Evolutionary conservation across 2,113 vertebrate species (phyloP).

Genomic region (Lepus americanus): DNA sequence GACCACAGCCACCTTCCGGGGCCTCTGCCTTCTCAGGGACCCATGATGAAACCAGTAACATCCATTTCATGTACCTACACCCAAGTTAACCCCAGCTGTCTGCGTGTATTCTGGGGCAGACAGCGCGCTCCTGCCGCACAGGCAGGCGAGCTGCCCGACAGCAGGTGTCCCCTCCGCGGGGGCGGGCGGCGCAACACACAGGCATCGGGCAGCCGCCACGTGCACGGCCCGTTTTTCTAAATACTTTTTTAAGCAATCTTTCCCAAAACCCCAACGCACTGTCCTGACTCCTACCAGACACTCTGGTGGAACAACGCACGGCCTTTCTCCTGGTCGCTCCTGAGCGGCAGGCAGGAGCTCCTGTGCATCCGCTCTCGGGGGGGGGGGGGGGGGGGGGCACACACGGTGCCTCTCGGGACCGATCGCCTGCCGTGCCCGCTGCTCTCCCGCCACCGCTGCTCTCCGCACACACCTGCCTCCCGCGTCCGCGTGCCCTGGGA

Average conservation of each 20-base stretch:
- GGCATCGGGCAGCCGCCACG: background rate
- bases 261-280: background rate
- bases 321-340: background rate
- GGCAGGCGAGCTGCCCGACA: too few relatives aligned
- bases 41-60: background rate
- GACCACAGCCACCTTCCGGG: background rate
- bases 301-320: rapidly evolving
- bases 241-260: background rate
- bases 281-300: background rate
- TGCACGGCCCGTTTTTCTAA: background rate
- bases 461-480: rapidly evolving
- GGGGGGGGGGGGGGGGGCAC: rapidly evolving
- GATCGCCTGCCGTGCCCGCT: rapidly evolving
- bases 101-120: background rate
- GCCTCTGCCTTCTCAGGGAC: background rate
- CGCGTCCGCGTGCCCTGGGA: too few relatives aligned
- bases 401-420: background rate
- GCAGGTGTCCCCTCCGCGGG: too few relatives aligned
- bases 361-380: rapidly evolving
- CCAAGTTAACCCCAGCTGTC: background rate
- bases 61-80: background rate
- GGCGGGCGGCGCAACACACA: too few relatives aligned
- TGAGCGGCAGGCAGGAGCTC: rapidly evolving
- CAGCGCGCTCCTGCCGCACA: background rate
- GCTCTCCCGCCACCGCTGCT: background rate